Evolutionary conservation across 2,888 invertebrate genomes (phyloP), one percentile per base, ranked within the genome.

Genomic region (Drosophila infuscata): DNA sequence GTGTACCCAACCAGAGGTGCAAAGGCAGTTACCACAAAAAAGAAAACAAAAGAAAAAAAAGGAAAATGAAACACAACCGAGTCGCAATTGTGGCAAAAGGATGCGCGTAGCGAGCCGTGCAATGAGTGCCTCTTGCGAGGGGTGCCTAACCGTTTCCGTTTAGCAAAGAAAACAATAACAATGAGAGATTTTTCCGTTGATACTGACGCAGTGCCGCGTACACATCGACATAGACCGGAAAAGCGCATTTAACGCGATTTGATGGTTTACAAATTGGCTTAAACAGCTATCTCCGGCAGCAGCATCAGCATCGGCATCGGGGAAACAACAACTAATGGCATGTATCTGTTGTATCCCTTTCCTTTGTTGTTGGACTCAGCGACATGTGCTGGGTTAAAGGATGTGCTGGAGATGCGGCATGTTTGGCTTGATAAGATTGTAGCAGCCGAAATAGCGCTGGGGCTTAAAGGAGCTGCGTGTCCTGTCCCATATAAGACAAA

Each of bases 251-350:
- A 91, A 92, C 83, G 81, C 83, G 90, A 91, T 92, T 92, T 89
- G 84, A 90, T 82, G 90, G 88, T 88, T 85, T 82, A 89, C 85
- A 92, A 91, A 91, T 92, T 91, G 92, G 86, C 83, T 91, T 89
- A 88, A 86, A 88, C 69, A 79, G 75, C 63, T 73, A 79, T 72
- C 81, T 83, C 81, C 77, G 63, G 70, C 70, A 32, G 68, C 52
- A 46, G 70, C 70, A 36, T 3, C 53, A 29, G 17, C 38, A 43
- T 43, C n/a, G 1, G 20, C 46, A 46, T 53, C 70, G 36, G 38
- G 30, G 7, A 38, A 43, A 51, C 43, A 70, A 80, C 78, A 81
- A 81, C 79, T 79, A 81, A 76, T 60, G 81, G 64, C 71, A 71
- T 71, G 36, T 54, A 12, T 71, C 53, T 32, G 51, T 48, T 80